Evolutionary conservation across 2,113 vertebrate genomes (phyloP).

Genomic region (Psittacus erithacus): DNA sequence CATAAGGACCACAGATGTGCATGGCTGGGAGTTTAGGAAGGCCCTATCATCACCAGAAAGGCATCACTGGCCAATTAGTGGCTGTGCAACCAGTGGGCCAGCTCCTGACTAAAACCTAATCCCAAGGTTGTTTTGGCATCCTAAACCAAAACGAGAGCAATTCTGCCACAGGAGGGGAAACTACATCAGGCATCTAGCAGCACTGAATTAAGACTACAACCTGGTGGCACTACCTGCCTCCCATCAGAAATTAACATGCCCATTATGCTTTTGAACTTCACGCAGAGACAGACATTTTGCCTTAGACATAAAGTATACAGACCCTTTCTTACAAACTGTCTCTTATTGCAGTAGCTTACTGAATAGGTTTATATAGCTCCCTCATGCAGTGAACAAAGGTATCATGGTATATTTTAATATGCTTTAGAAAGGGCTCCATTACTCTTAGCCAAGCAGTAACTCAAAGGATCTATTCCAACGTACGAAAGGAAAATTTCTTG

Average conservation of each 20-base stretch:
- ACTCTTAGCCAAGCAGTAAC: neutral
- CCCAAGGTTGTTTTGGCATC: neutral
- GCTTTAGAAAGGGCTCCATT: neutral
- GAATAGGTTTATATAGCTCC: neutral
- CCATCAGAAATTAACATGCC: neutral
- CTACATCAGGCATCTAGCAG: neutral
- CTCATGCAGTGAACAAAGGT: neutral
- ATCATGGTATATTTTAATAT: neutral
- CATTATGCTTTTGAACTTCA: neutral
- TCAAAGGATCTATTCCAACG: neutral
- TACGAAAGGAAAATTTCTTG: neutral
- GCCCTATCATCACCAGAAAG: fast-evolving
- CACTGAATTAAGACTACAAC: neutral
- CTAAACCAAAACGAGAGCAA: neutral
- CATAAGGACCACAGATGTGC: neutral
- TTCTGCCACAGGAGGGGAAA: neutral
- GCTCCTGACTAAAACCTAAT: neutral
- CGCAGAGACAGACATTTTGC: neutral
- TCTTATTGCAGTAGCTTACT: neutral
- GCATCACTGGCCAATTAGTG: neutral
- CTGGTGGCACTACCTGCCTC: neutral
- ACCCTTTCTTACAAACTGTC: neutral
- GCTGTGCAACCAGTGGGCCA: neutral
- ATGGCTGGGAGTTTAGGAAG: neutral
- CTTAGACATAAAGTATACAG: neutral